Evolutionary conservation across 2,113 vertebrate genomes (phyloP).

Genomic region (Castor canadensis): DNA sequence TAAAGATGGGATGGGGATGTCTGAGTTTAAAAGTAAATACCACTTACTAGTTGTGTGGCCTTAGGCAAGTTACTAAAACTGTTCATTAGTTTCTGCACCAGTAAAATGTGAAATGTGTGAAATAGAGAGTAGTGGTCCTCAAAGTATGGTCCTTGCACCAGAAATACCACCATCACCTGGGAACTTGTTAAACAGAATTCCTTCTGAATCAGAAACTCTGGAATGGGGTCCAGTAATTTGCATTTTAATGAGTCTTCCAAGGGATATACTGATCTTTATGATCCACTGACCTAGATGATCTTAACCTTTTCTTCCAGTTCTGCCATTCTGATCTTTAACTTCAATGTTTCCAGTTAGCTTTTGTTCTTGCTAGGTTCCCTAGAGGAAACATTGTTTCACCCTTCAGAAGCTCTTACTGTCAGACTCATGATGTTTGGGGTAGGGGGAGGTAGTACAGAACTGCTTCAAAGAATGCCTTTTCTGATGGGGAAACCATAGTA

Average conservation of each 20-base stretch:
- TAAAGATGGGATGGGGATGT: not conserved
- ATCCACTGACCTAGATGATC: not conserved
- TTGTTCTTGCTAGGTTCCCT: not conserved
- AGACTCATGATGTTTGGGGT: not conserved
- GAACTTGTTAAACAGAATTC: conserved; percentile 12
- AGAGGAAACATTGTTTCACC: not conserved
- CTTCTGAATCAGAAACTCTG: not conserved
- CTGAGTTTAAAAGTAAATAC: conserved; percentile 6
- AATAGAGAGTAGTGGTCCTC: not conserved
- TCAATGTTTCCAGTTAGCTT: not conserved
- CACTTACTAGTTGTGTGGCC: not conserved
- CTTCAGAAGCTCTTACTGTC: not conserved
- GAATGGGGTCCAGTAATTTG: not conserved
- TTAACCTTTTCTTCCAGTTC: not conserved
- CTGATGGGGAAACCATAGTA: not conserved
- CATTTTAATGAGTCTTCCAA: not conserved
- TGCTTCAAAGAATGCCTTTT: not conserved
- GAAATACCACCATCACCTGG: not conserved
- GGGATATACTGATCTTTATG: not conserved
- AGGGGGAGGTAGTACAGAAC: not conserved
- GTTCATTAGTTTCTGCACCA: not conserved
- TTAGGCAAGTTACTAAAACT: conserved; percentile 11
- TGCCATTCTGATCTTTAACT: not conserved
- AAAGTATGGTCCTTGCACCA: not conserved
- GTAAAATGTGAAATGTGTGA: conserved; percentile 36